A percentile compares a stretch with the other conserved stretches of the same genome.
Conservation (phyloP, 2,888 invertebrate species). For the Sialis lutaria region DNA sequence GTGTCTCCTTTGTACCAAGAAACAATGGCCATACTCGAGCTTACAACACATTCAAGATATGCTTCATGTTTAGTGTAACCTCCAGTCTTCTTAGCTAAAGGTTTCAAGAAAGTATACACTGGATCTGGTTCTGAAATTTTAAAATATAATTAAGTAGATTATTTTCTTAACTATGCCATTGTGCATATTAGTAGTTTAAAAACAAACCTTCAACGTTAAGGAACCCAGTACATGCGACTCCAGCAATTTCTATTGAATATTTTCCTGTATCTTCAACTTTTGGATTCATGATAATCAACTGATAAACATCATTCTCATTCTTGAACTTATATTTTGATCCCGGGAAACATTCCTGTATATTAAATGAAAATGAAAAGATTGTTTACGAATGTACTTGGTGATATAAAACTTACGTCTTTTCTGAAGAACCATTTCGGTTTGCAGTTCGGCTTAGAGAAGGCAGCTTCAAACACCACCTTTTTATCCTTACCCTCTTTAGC, state of each 20-base stretch:
- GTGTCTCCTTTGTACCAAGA: constrained; percentile 77
- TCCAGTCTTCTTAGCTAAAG: constrained; percentile 71
- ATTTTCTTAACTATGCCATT: neutral
- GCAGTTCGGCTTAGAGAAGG: constrained; percentile 91
- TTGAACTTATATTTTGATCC: constrained; percentile 95
- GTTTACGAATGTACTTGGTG: neutral
- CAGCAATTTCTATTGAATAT: constrained; percentile 88
- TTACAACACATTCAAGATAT: constrained; percentile 82
- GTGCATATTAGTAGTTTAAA: constrained; percentile 1
- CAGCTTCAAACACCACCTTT: constrained; percentile 81
- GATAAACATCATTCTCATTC: constrained; percentile 81
- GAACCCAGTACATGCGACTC: constrained; percentile 73
- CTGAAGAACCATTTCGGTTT: constrained; percentile 86
- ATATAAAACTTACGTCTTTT: constrained; percentile 61
- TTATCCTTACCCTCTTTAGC: constrained; percentile 94
- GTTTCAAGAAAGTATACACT: constrained; percentile 80
- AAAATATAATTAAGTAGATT: neutral
- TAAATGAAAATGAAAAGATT: constrained; percentile 3
- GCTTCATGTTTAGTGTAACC: constrained; percentile 85
- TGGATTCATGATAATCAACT: constrained; percentile 74
- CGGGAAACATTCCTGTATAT: constrained; percentile 72
- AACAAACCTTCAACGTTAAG: constrained; percentile 73
- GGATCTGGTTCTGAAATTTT: constrained; percentile 73
- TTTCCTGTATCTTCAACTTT: constrained; percentile 95
- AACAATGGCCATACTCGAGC: constrained; percentile 85